Percentiles rank a stretch among this genome's conserved stretches.
Conservation (phyloP, 2,888 invertebrate genomes). For the Caenorhabditis sp. region DNA sequence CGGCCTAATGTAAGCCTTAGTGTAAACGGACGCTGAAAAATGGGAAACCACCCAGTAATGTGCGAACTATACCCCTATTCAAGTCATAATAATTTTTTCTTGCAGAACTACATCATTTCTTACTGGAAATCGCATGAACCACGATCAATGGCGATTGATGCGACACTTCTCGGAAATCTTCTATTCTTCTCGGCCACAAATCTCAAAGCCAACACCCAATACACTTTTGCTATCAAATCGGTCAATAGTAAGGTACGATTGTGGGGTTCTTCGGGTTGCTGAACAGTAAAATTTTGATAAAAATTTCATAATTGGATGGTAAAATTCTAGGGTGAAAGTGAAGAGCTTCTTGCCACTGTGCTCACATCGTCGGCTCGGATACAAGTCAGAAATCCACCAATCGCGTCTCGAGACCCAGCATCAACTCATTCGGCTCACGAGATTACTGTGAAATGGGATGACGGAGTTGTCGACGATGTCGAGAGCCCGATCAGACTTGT, state of each 20-base stretch:
- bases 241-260: constrained; percentile 18
- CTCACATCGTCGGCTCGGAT: constrained; percentile 54
- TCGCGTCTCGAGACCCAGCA: constrained; percentile 50
- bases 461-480: constrained; percentile 21
- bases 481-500: constrained; percentile 36
- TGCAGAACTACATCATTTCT: constrained; percentile 47
- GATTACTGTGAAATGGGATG: constrained; percentile 56
- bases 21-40: no score
- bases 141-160: constrained; percentile 42
- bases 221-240: constrained; percentile 46
- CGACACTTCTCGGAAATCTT: constrained; percentile 33
- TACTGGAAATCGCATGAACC: constrained; percentile 51
- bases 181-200: constrained; percentile 46
- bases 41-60: no score
- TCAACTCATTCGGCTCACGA: constrained; percentile 44
- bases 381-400: constrained; percentile 57
- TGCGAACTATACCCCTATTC: neutral
- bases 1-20: no score
- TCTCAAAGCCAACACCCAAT: constrained; percentile 41
- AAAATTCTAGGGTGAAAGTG: constrained; percentile 73
- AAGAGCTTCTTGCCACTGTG: constrained; percentile 73
- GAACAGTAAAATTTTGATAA: neutral
- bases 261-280: neutral
- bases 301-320: no score
- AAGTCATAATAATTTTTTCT: constrained; percentile 73